Conservation (phyloP, 2,113 vertebrate genomes). For the Centrocercus urophasianus region DNA sequence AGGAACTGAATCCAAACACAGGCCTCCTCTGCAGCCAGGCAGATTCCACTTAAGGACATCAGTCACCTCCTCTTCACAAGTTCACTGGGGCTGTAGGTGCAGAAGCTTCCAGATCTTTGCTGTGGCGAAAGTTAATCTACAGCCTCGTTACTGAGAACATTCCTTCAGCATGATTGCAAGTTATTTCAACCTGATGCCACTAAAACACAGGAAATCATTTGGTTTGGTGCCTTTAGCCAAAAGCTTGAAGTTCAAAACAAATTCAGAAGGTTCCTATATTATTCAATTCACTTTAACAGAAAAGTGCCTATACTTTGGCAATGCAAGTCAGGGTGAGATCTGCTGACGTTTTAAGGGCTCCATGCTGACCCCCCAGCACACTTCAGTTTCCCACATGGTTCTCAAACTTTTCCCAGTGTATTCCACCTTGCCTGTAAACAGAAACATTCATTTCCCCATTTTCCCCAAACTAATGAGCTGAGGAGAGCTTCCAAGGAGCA, state of each 20-base stretch:
- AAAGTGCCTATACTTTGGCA: conserved; percentile 29
- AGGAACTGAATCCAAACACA: neutral
- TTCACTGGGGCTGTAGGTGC: neutral
- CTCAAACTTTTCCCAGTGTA: neutral
- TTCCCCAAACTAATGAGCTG: neutral
- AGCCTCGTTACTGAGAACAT: conserved; percentile 25
- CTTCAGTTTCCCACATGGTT: conserved; percentile 9
- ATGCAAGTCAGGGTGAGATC: conserved; percentile 39
- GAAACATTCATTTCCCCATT: neutral
- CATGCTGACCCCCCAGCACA: neutral
- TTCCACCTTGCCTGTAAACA: conserved; percentile 25
- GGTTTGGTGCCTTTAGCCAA: conserved; percentile 6
- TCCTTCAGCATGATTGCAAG: neutral
- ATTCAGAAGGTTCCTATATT: neutral
- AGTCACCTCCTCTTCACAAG: neutral
- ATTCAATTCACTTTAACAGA: neutral
- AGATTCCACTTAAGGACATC: neutral
- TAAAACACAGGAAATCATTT: conserved; percentile 49
- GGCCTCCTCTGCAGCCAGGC: neutral
- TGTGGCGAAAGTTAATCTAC: conserved; percentile 30
- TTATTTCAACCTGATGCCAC: conserved; percentile 26
- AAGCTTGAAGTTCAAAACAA: neutral
- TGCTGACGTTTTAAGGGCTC: conserved; percentile 4
- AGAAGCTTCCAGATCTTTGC: conserved; percentile 50
- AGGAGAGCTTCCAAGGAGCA: neutral